A percentile compares a stretch with the other conserved stretches of the same genome.
These are phyloP conservation scores for Tachystola acroxantha DNA, from an alignment of 2,888 invertebrate genomes.

Conservation along the genomic window DNA sequence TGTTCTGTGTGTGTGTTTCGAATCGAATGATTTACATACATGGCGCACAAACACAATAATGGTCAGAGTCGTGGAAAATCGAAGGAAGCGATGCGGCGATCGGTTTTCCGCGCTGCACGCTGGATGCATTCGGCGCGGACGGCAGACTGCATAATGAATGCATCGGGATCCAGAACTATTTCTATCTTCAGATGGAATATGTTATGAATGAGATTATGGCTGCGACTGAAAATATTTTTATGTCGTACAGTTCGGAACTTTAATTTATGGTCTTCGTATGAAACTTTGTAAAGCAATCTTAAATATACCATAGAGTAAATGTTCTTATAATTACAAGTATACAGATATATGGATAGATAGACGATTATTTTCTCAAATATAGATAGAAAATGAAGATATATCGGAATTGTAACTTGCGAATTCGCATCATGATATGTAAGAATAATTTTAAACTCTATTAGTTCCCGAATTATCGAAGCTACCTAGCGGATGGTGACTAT, in stretches of 20 bases:
- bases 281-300: too few species aligned
- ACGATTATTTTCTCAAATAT: too few species aligned
- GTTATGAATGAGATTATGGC: background rate
- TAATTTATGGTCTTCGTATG: too few species aligned
- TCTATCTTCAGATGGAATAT: slow-evolving; percentile 17
- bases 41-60: slow-evolving; percentile 71
- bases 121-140: slow-evolving; percentile 25
- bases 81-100: slow-evolving; percentile 58
- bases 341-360: too few species aligned
- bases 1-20: slow-evolving; percentile 47
- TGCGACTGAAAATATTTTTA: background rate
- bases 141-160: slow-evolving; percentile 52
- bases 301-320: too few species aligned
- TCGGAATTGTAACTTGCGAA: too few species aligned
- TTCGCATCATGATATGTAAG: too few species aligned
- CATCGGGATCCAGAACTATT: slow-evolving; percentile 23
- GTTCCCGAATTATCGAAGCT: too few species aligned
- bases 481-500: too few species aligned
- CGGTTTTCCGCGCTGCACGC: slow-evolving; percentile 38
- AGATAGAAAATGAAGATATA: too few species aligned
- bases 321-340: too few species aligned
- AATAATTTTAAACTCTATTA: too few species aligned
- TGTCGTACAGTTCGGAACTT: background rate
- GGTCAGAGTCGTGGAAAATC: slow-evolving; percentile 63
- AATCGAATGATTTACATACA: slow-evolving; percentile 65